Percentiles rank a stretch among this genome's conserved stretches.
phyloP scores from a whole-genome alignment of 2,797 vertebrate genomes.

The Sebastes kiyomatsui region DNA sequence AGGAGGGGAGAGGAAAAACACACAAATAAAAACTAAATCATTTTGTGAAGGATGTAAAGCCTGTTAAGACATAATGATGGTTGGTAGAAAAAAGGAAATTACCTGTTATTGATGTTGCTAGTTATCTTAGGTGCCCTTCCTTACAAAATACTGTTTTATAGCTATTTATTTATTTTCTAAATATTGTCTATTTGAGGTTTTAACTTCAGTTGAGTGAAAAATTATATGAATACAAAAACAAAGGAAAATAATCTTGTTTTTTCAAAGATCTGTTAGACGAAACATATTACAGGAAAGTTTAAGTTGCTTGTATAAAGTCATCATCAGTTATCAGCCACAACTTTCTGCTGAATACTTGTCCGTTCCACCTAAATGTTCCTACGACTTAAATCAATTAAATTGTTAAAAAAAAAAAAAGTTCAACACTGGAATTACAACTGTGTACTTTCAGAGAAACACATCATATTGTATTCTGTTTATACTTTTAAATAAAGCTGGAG shows the following conservation, averaged over 20 bases:
- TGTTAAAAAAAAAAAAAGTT: background rate
- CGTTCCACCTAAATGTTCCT: background rate
- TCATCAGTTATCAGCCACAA: background rate
- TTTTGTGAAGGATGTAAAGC: background rate
- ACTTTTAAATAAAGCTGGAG: background rate
- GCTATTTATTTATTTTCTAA: background rate
- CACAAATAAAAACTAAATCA: background rate
- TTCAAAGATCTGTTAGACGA: background rate
- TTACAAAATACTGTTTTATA: background rate
- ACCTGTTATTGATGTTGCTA: background rate
- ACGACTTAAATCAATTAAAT: background rate
- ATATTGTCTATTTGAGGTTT: background rate
- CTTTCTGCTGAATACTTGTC: background rate
- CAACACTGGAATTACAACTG: background rate
- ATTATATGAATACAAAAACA: background rate
- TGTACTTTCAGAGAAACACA: background rate
- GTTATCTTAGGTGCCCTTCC: background rate
- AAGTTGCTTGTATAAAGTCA: background rate
- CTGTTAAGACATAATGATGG: background rate
- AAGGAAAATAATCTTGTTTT: background rate
- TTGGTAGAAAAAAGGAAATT: background rate
- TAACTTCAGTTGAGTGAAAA: background rate
- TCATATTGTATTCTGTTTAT: background rate
- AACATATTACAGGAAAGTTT: background rate
- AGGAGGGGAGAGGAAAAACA: slow-evolving; percentile 6